Percentiles rank a stretch among this genome's conserved stretches.
phyloP scores from a whole-genome alignment of 1,140 invertebrate genomes.

The Pseudomyrmex gracilis region DNA sequence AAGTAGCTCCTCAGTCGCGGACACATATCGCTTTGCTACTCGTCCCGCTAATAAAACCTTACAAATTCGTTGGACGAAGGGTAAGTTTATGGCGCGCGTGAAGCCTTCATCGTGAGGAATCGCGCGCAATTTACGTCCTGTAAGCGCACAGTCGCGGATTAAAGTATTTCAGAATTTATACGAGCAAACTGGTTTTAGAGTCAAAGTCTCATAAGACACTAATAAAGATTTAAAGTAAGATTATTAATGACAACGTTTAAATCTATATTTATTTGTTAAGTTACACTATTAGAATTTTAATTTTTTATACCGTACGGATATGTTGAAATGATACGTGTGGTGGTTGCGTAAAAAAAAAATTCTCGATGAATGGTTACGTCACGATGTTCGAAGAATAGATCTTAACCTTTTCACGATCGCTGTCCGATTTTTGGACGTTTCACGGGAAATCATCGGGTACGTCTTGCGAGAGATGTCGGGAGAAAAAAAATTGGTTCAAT shows the following conservation, averaged over 20 bases:
- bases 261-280: too few species aligned
- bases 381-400: constrained; percentile 62
- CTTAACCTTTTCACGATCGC: constrained; percentile 67
- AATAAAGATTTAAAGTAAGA: background rate
- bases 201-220: background rate
- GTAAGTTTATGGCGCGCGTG: constrained; percentile 79
- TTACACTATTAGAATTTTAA: background rate
- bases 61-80: constrained; percentile 82
- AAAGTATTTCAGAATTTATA: background rate
- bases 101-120: constrained; percentile 76
- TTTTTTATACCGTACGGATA: background rate
- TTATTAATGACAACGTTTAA: too few species aligned
- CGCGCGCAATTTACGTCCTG: constrained; percentile 39
- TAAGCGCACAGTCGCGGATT: constrained; percentile 20
- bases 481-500: constrained; percentile 80
- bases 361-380: constrained; percentile 44
- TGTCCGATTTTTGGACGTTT: constrained; percentile 72
- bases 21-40: constrained; percentile 36
- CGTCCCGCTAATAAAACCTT: constrained; percentile 82
- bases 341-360: constrained; percentile 29
- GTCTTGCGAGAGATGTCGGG: constrained; percentile 6
- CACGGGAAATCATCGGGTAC: constrained; percentile 71
- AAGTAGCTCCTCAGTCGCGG: constrained; percentile 72
- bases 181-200: background rate
- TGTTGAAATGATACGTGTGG: background rate